Evolutionary conservation across 2,888 invertebrate species (phyloP).

Genomic region (Adelognathus sp.): DNA sequence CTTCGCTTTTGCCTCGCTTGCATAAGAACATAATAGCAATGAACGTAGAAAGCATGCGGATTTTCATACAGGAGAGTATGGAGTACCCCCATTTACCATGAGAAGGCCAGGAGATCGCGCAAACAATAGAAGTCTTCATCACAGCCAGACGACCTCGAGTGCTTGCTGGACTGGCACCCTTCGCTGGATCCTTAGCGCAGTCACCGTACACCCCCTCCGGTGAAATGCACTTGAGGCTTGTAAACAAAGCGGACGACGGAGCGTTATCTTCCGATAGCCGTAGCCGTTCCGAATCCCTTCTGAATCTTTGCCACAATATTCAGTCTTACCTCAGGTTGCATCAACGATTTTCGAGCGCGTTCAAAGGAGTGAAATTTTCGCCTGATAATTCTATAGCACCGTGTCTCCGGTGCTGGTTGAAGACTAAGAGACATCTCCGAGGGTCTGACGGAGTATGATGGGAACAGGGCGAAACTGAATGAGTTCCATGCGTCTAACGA

Average conservation of each 20-base stretch:
- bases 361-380: no score
- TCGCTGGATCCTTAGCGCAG: slow-evolving; percentile 38
- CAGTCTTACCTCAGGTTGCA: no score
- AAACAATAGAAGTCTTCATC: slow-evolving; percentile 56
- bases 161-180: slow-evolving; percentile 54
- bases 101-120: slow-evolving; percentile 33
- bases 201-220: slow-evolving; percentile 38
- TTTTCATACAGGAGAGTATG: slow-evolving; percentile 2
- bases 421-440: no score
- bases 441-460: no score
- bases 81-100: slow-evolving; percentile 36
- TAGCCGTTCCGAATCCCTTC: slow-evolving; percentile 31
- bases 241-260: slow-evolving; percentile 32
- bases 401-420: no score
- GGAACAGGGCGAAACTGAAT: no score
- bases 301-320: slow-evolving; percentile 5
- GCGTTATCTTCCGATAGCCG: slow-evolving; percentile 9
- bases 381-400: no score
- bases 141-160: slow-evolving; percentile 56
- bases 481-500: no score
- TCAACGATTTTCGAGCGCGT: no score
- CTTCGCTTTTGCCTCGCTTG: not conserved
- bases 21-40: not conserved
- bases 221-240: slow-evolving; percentile 51
- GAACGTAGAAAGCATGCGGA: not conserved